These are phyloP conservation scores for Solenodon paradoxus DNA, from an alignment of 2,113 vertebrate species.

Conservation along the genomic window DNA sequence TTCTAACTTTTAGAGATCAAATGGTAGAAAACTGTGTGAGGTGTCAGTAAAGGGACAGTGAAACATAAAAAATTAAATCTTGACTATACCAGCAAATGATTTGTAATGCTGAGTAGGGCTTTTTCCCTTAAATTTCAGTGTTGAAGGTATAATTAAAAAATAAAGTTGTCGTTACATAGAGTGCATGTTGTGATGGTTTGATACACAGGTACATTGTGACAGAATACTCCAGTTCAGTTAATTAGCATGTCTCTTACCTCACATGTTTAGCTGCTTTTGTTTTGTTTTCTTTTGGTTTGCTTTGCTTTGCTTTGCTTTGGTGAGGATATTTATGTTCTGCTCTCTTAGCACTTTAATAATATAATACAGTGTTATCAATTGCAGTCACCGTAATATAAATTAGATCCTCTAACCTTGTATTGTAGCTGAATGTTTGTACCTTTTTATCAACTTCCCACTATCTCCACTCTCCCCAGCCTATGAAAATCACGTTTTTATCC, in stretches of 20 bases:
- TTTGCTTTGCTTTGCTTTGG: background rate
- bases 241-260: background rate
- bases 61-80: background rate
- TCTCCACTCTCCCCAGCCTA: background rate
- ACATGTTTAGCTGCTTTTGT: background rate
- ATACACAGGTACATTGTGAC: background rate
- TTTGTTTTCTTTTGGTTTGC: background rate
- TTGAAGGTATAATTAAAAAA: background rate
- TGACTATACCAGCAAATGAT: background rate
- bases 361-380: background rate
- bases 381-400: background rate
- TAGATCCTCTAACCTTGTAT: background rate
- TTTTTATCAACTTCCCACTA: background rate
- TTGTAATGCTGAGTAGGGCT: background rate
- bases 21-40: background rate
- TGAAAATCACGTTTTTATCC: background rate
- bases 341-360: background rate
- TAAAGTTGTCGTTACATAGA: background rate
- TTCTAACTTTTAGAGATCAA: constrained; percentile 2
- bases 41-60: background rate
- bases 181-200: background rate
- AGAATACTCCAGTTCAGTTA: background rate
- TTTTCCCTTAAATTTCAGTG: background rate
- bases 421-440: background rate
- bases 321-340: background rate